Conservation (phyloP, 2,797 vertebrate species). For the Sebastes miniatus region DNA sequence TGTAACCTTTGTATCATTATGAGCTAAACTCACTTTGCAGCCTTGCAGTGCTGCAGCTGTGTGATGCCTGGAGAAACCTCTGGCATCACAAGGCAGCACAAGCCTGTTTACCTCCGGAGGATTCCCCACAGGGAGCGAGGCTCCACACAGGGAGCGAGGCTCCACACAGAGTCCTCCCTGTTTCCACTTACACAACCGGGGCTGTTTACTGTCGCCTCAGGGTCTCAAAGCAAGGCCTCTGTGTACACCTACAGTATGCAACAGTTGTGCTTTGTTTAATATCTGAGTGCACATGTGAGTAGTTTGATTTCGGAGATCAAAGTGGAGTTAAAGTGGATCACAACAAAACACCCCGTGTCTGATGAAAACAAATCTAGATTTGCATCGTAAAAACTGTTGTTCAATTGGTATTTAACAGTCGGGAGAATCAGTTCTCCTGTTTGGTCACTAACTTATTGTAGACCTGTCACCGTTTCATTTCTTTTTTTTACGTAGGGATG, state of each 20-base stretch:
- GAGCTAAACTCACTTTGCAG: background rate
- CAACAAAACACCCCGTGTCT: background rate
- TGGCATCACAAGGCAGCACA: constrained; percentile 64
- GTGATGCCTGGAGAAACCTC: constrained; percentile 19
- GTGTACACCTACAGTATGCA: background rate
- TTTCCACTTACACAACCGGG: constrained; percentile 27
- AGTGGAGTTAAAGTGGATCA: background rate
- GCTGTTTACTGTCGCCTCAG: constrained; percentile 34
- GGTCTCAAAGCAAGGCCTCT: background rate
- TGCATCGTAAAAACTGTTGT: background rate
- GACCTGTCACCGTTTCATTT: background rate
- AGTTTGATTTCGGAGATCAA: background rate
- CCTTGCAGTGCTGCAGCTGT: background rate
- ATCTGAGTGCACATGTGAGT: background rate
- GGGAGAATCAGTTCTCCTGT: background rate
- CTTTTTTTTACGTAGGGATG: background rate
- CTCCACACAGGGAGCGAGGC: constrained; percentile 36
- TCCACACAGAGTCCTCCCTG: constrained; percentile 50
- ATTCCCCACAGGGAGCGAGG: constrained; percentile 31
- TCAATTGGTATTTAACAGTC: background rate
- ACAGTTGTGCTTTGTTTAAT: background rate
- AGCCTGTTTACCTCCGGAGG: constrained; percentile 40
- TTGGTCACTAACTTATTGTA: background rate
- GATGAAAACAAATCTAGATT: background rate
- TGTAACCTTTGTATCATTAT: background rate